Evolutionary conservation across 2,888 invertebrate species (phyloP).

Genomic region (Hartigia nigra): DNA sequence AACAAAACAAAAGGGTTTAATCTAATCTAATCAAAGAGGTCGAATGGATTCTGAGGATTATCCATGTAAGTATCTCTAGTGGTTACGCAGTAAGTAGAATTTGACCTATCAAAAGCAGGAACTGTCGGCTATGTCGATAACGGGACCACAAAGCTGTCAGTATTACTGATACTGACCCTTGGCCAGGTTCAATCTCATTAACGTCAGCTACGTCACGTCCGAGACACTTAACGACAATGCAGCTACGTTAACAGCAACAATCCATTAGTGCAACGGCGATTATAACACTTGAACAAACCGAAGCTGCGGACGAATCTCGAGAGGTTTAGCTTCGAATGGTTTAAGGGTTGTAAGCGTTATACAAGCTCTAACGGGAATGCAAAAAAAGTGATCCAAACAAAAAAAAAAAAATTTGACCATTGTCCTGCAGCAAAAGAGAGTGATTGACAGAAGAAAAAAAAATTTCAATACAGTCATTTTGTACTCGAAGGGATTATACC

Average conservation of each 20-base stretch:
- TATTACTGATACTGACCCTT: not conserved
- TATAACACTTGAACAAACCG: slow-evolving; percentile 28
- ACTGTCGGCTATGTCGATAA: not conserved
- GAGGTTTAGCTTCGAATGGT: not conserved
- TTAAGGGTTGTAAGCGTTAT: too few relatives aligned
- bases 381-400: too few relatives aligned
- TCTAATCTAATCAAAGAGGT: not conserved
- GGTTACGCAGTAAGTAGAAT: not conserved
- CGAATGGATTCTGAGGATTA: not conserved
- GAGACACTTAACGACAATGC: not conserved
- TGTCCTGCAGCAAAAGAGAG: too few relatives aligned
- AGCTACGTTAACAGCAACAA: slow-evolving; percentile 15
- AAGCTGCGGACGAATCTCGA: not conserved
- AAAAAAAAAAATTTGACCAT: too few relatives aligned
- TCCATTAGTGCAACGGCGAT: slow-evolving; percentile 29
- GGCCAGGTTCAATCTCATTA: not conserved
- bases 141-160: not conserved
- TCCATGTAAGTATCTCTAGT: not conserved
- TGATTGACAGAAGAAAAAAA: too few relatives aligned
- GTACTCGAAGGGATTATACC: too few relatives aligned
- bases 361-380: too few relatives aligned
- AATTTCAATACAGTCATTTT: too few relatives aligned
- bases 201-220: not conserved
- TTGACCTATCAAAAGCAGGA: not conserved
- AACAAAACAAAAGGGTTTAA: too few relatives aligned